These are phyloP conservation scores for Hypanus sabinus DNA, from an alignment of 2,113 vertebrate genomes.

Conservation along the genomic window DNA sequence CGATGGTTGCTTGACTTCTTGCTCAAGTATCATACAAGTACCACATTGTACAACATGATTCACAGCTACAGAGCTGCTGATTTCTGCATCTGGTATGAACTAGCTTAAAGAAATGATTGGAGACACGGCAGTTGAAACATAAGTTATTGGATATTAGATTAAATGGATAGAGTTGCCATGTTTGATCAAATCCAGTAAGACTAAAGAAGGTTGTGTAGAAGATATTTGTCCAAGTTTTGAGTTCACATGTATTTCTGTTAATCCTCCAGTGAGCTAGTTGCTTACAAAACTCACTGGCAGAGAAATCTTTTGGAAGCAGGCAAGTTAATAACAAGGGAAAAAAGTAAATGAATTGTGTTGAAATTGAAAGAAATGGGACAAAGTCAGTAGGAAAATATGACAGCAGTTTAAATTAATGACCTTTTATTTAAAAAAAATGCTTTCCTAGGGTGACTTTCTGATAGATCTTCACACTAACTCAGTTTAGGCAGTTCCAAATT, in stretches of 20 bases:
- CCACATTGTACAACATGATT: too few relatives aligned
- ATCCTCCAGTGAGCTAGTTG: neutral
- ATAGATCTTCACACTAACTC: neutral
- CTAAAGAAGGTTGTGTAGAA: neutral
- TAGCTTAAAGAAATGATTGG: too few relatives aligned
- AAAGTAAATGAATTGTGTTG: neutral
- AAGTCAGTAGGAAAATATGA: neutral
- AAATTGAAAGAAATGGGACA: neutral
- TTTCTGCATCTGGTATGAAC: too few relatives aligned
- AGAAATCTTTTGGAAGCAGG: neutral
- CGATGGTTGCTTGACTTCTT: too few relatives aligned
- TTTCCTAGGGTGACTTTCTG: neutral
- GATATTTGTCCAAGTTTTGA: neutral
- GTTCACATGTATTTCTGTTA: neutral
- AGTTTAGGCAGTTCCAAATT: neutral
- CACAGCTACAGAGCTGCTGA: too few relatives aligned
- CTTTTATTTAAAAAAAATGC: neutral
- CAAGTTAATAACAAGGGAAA: neutral
- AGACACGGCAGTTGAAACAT: too few relatives aligned
- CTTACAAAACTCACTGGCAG: neutral
- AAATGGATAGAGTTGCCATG: too few relatives aligned
- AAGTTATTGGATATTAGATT: too few relatives aligned
- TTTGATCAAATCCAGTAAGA: neutral
- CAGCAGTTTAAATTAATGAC: neutral
- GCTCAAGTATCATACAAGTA: too few relatives aligned